Conservation (phyloP, 2,113 vertebrate genomes). For the Heterochromis multidens region DNA sequence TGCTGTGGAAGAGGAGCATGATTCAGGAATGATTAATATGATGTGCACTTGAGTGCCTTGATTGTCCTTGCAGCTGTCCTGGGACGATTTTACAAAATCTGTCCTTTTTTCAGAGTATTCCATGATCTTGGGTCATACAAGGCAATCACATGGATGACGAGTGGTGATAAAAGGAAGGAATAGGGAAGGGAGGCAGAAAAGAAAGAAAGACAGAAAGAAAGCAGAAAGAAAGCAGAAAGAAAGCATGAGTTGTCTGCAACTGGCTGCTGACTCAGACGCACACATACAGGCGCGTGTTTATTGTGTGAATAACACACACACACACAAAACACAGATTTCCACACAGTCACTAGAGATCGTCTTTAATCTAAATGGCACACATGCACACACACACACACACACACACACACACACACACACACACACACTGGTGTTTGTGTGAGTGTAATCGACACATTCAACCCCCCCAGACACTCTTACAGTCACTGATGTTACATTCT, state of each 20-base stretch:
- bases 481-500: slow-evolving; percentile 45
- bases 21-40: slow-evolving; percentile 41
- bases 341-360: neutral
- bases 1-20: neutral
- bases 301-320: slow-evolving; percentile 11
- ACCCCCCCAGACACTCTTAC: neutral
- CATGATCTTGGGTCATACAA: neutral
- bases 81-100: neutral
- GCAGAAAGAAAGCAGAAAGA: neutral
- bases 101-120: neutral
- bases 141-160: neutral
- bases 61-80: neutral
- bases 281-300: neutral
- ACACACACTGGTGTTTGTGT: neutral
- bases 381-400: slow-evolving; percentile 31
- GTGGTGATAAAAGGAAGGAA: neutral
- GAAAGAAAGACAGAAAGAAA: neutral
- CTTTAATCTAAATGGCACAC: slow-evolving; percentile 31
- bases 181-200: neutral
- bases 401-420: neutral
- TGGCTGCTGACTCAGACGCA: slow-evolving; percentile 60
- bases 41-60: neutral
- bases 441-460: neutral
- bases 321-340: slow-evolving; percentile 4
- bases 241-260: slow-evolving; percentile 28